A percentile compares a stretch with the other conserved stretches of the same genome.
Evolutionary conservation across 2,797 vertebrate species (phyloP).

Genomic region (Syngnathus acus): DNA sequence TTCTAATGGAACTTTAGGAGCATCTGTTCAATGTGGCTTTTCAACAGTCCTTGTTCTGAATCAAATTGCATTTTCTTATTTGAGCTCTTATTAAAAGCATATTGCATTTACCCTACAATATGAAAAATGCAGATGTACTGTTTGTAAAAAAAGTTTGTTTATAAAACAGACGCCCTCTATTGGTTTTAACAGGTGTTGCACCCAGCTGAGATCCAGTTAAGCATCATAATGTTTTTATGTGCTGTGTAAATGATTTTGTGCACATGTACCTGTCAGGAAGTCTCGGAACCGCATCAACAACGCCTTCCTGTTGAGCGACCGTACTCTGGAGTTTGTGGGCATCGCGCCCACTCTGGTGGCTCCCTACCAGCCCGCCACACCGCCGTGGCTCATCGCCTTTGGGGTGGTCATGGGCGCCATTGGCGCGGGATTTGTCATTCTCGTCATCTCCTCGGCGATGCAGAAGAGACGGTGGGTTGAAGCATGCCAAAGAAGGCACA

Average conservation of each 20-base stretch:
- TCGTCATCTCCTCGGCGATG: slow-evolving; percentile 41
- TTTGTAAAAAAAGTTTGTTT: no score
- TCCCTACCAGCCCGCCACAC: slow-evolving; percentile 57
- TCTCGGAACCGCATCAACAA: slow-evolving; percentile 81
- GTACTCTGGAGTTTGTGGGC: slow-evolving; percentile 81
- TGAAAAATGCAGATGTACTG: no score
- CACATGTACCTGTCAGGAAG: slow-evolving; percentile 47
- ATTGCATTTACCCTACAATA: no score
- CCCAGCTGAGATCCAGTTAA: neutral
- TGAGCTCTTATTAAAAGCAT: no score
- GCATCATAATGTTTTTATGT: neutral
- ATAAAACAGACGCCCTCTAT: no score
- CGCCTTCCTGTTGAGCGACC: slow-evolving; percentile 77
- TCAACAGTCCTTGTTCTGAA: neutral
- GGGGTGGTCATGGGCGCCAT: slow-evolving; percentile 73
- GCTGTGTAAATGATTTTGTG: neutral
- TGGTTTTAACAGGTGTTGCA: no score
- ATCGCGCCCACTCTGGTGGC: slow-evolving; percentile 72
- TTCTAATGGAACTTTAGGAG: neutral
- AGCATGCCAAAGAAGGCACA: no score
- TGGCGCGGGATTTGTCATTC: slow-evolving; percentile 38
- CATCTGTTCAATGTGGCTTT: neutral
- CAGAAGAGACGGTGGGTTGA: slow-evolving; percentile 47
- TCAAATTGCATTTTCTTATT: no score
- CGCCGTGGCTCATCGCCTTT: slow-evolving; percentile 83